Percentiles rank a stretch among this genome's conserved stretches.
phyloP scores from a whole-genome alignment of 1,140 invertebrate species.

The Trachymyrmex septentrionalis region DNA sequence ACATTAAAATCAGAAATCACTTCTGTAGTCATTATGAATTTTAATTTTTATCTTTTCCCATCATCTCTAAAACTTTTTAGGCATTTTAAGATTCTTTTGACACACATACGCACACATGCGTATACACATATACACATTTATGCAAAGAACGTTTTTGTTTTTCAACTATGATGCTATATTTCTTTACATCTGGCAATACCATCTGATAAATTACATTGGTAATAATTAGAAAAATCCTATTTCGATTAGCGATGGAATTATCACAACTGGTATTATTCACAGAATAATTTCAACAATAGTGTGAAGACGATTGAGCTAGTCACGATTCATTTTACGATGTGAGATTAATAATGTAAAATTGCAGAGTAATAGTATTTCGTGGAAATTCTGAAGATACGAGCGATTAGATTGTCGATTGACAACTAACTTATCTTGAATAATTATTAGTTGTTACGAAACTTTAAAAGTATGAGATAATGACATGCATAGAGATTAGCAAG shows the following conservation, averaged over 20 bases:
- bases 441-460: constrained; percentile 43
- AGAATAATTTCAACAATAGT: neutral
- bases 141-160: neutral
- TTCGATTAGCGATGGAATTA: neutral
- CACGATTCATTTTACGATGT: neutral
- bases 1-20: no score
- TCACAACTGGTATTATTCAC: neutral
- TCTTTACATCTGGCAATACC: neutral
- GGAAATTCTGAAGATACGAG: constrained; percentile 42
- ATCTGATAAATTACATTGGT: neutral
- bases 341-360: constrained; percentile 27
- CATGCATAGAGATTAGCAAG: constrained; percentile 22
- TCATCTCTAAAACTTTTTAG: no score
- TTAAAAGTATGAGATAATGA: constrained; percentile 12
- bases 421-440: neutral
- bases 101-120: no score
- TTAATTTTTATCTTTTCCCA: no score
- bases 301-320: neutral
- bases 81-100: no score
- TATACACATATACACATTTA: neutral
- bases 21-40: no score
- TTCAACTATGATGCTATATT: neutral
- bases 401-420: constrained; percentile 19
- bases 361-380: constrained; percentile 8
- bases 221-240: constrained; percentile 17